A percentile compares a stretch with the other conserved stretches of the same genome.
These are phyloP conservation scores for Mobula hypostoma DNA, from an alignment of 2,113 vertebrate genomes.

Conservation along the genomic window DNA sequence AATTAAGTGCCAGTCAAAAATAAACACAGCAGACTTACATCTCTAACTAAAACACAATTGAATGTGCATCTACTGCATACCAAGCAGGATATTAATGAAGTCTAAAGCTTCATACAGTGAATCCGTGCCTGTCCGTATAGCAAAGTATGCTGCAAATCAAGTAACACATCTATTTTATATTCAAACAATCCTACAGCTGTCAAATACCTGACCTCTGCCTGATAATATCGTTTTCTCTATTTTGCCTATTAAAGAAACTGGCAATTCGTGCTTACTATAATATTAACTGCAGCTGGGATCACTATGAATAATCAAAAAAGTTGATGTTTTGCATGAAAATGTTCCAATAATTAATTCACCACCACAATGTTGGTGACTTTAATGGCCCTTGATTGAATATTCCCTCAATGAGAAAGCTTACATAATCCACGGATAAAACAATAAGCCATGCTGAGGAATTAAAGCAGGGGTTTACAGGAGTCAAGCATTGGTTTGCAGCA, in stretches of 20 bases:
- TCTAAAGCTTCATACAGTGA: conserved; percentile 29
- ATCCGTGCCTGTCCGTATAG: conserved; percentile 42
- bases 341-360: conserved; percentile 75
- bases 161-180: conserved; percentile 50
- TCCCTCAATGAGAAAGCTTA: conserved; percentile 61
- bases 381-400: conserved; percentile 72
- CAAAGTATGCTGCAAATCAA: conserved; percentile 54
- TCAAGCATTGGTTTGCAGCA: conserved; percentile 45
- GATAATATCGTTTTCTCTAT: conserved; percentile 70
- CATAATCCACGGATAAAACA: conserved; percentile 55
- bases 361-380: conserved; percentile 67
- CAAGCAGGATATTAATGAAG: conserved; percentile 41
- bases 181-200: conserved; percentile 47
- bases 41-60: not conserved
- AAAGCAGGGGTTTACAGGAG: conserved; percentile 52
- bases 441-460: conserved; percentile 56
- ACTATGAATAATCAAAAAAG: conserved; percentile 74
- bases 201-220: conserved; percentile 66
- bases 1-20: conserved; percentile 6
- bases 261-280: conserved; percentile 65
- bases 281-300: conserved; percentile 70
- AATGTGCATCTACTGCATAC: conserved; percentile 37
- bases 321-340: conserved; percentile 78
- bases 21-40: not conserved
- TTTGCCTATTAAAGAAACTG: conserved; percentile 60